phyloP scores from a whole-genome alignment of 2,888 invertebrate species.

The Stenodema calcarata region DNA sequence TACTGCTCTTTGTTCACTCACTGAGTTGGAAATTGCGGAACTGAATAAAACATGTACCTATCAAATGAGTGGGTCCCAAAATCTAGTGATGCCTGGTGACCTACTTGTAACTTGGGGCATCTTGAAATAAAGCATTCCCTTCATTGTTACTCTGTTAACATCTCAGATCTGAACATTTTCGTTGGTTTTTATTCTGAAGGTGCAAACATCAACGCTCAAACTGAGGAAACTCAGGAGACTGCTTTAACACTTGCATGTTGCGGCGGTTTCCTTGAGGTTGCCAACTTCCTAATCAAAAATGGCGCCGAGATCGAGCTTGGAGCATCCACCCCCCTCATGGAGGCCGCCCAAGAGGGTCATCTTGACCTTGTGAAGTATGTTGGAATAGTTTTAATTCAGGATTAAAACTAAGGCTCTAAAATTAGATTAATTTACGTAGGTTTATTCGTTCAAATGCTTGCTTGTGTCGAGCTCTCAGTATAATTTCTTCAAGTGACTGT shows the following conservation, averaged over 20 bases:
- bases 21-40: constrained; percentile 4
- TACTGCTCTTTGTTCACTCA: constrained; percentile 30
- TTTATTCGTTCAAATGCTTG: too few relatives aligned
- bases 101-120: too few relatives aligned
- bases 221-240: constrained; percentile 98
- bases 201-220: constrained; percentile 97
- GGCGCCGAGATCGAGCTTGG: constrained; percentile 95
- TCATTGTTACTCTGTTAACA: not conserved
- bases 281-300: constrained; percentile 92
- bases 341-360: constrained; percentile 98
- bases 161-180: not conserved
- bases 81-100: too few relatives aligned
- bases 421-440: too few relatives aligned
- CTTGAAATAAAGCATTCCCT: not conserved
- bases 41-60: not conserved
- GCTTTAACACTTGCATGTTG: constrained; percentile 93
- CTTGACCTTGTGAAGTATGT: constrained; percentile 85
- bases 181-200: constrained; percentile 50
- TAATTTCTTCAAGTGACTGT: too few relatives aligned
- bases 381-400: not conserved
- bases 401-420: too few relatives aligned
- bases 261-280: constrained; percentile 93
- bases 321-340: constrained; percentile 96
- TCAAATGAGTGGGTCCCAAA: too few relatives aligned
- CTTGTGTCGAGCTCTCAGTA: too few relatives aligned